phyloP scores from a whole-genome alignment of 1,140 invertebrate genomes.

The Cecropterus lyciades region DNA sequence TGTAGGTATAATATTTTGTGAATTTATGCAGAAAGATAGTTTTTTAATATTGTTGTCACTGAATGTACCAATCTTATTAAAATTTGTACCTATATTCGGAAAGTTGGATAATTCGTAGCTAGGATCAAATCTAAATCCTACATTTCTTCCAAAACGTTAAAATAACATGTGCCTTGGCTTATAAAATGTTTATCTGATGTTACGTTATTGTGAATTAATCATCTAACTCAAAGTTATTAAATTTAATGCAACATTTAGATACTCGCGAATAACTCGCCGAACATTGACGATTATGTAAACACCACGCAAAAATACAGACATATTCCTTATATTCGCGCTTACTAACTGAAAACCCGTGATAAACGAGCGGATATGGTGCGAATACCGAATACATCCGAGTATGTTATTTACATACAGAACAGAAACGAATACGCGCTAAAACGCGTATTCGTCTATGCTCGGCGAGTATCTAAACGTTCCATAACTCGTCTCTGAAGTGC shows the following conservation, averaged over 20 bases:
- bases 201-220: constrained; percentile 63
- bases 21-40: constrained; percentile 83
- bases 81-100: constrained; percentile 82
- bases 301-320: too few species aligned
- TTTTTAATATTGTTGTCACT: constrained; percentile 84
- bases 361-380: too few species aligned
- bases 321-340: too few species aligned
- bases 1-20: constrained; percentile 80
- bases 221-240: constrained; percentile 45
- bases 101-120: constrained; percentile 83
- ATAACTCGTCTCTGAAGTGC: constrained; percentile 4
- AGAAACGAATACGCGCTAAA: too few species aligned
- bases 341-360: too few species aligned
- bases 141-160: constrained; percentile 71
- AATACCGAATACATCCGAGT: constrained; percentile 7
- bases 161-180: constrained; percentile 67
- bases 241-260: too few species aligned
- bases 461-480: too few species aligned
- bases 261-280: too few species aligned
- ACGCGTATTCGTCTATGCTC: too few species aligned
- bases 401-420: too few species aligned
- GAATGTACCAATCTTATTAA: constrained; percentile 82
- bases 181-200: constrained; percentile 68
- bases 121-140: constrained; percentile 82
- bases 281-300: too few species aligned